phyloP scores from a whole-genome alignment of 1,140 invertebrate genomes.

The Halesus radiatus region DNA sequence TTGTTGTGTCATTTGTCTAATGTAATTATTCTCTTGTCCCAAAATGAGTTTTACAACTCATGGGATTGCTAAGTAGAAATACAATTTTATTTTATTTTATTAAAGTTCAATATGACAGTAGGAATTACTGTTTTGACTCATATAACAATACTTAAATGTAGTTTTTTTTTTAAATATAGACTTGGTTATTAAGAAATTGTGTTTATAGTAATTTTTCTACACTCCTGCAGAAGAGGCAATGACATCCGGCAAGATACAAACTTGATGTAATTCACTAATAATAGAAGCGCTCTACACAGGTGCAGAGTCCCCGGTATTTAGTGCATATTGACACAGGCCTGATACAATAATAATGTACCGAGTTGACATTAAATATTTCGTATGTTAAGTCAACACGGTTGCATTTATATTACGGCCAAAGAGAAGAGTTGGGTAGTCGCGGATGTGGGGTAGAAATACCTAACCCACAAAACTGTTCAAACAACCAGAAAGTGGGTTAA shows the following conservation, averaged over 20 bases:
- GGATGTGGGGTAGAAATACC: constrained; percentile 25
- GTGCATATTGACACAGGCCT: constrained; percentile 20
- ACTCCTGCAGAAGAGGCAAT: background rate
- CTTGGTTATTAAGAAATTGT: too few relatives aligned
- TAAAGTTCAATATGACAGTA: too few relatives aligned
- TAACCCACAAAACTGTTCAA: constrained; percentile 39
- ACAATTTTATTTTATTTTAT: too few relatives aligned
- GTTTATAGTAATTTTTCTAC: too few relatives aligned
- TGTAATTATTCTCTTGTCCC: too few relatives aligned
- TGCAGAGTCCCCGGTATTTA: background rate
- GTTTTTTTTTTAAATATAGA: too few relatives aligned
- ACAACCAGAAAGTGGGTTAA: constrained; percentile 49
- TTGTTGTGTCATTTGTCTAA: too few relatives aligned
- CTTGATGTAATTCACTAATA: constrained; percentile 23
- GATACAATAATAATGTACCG: background rate
- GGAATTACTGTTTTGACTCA: too few relatives aligned
- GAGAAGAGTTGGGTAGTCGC: constrained; percentile 1
- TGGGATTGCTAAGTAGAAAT: too few relatives aligned
- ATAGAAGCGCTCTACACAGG: constrained; percentile 8
- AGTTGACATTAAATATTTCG: constrained; percentile 30
- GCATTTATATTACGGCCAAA: background rate
- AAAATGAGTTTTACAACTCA: too few relatives aligned
- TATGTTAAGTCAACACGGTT: background rate
- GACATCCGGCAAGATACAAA: constrained; percentile 27
- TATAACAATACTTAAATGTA: too few relatives aligned